phyloP scores from a whole-genome alignment of 2,888 invertebrate genomes.

The Acheta domesticus region DNA sequence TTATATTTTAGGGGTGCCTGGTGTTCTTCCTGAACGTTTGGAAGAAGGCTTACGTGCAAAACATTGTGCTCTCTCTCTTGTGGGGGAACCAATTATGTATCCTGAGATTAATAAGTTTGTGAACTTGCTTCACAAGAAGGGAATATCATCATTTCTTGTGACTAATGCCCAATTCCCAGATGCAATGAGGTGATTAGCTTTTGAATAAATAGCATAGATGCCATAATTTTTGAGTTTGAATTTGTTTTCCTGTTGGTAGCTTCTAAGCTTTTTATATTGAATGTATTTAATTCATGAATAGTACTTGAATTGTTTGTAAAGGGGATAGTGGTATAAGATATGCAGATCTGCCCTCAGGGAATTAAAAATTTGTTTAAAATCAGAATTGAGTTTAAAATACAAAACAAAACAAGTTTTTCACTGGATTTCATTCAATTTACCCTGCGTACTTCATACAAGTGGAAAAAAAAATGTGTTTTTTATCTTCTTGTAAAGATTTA shows the following conservation, averaged over 20 bases:
- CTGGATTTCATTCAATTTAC: too few relatives aligned
- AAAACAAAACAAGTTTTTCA: too few relatives aligned
- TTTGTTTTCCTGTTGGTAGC: neutral
- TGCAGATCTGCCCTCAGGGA: too few relatives aligned
- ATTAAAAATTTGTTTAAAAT: too few relatives aligned
- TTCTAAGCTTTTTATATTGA: too few relatives aligned
- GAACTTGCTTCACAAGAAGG: slow-evolving; percentile 49
- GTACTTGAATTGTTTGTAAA: too few relatives aligned
- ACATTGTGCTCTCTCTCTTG: slow-evolving; percentile 58
- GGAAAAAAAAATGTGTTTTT: too few relatives aligned
- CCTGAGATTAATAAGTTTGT: slow-evolving; percentile 56
- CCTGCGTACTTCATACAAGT: too few relatives aligned
- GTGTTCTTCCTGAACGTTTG: slow-evolving; percentile 51
- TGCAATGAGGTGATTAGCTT: slow-evolving; percentile 48
- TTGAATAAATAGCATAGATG: neutral
- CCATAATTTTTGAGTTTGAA: neutral
- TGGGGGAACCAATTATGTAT: slow-evolving; percentile 61
- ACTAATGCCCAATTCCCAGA: slow-evolving; percentile 61
- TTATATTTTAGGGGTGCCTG: slow-evolving; percentile 52
- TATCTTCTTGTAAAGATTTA: too few relatives aligned
- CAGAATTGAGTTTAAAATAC: too few relatives aligned
- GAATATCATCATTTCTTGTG: slow-evolving; percentile 56
- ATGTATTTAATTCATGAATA: too few relatives aligned
- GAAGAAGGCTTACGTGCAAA: slow-evolving; percentile 50
- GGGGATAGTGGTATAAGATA: too few relatives aligned